Conservation (phyloP, 1,140 invertebrate genomes). For the Phenacoccus solenopsis region DNA sequence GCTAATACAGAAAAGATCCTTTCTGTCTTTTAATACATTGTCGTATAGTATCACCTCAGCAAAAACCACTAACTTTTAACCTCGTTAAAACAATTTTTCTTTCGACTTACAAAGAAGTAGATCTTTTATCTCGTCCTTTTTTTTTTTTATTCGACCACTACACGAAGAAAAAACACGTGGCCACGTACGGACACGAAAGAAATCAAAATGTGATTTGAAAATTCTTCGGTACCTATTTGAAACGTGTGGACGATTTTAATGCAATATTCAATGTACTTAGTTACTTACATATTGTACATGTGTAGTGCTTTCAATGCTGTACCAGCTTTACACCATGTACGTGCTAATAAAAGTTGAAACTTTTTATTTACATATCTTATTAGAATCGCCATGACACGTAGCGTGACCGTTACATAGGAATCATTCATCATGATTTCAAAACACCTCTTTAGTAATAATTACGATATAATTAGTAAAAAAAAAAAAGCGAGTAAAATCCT, state of each 20-base stretch:
- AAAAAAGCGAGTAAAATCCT: too few species aligned
- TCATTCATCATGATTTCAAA: too few species aligned
- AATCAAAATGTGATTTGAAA: background rate
- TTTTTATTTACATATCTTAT: too few species aligned
- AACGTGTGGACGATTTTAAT: background rate
- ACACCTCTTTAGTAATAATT: too few species aligned
- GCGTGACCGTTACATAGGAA: too few species aligned
- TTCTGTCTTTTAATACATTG: conserved; percentile 7
- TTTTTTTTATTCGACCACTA: background rate
- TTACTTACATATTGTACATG: too few species aligned
- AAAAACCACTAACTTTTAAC: conserved; percentile 14
- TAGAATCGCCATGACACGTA: too few species aligned
- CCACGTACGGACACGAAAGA: background rate
- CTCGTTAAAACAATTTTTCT: conserved; percentile 14
- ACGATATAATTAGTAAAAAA: too few species aligned
- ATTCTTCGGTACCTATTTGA: background rate
- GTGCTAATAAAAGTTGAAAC: too few species aligned
- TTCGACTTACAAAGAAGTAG: background rate
- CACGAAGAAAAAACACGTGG: background rate
- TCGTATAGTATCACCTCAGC: background rate
- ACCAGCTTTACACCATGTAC: too few species aligned
- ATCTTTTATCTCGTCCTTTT: conserved; percentile 2
- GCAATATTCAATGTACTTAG: too few species aligned
- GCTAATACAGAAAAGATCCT: conserved; percentile 9
- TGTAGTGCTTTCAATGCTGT: too few species aligned